phyloP scores from a whole-genome alignment of 2,888 invertebrate species.

The Halictus ligatus region DNA sequence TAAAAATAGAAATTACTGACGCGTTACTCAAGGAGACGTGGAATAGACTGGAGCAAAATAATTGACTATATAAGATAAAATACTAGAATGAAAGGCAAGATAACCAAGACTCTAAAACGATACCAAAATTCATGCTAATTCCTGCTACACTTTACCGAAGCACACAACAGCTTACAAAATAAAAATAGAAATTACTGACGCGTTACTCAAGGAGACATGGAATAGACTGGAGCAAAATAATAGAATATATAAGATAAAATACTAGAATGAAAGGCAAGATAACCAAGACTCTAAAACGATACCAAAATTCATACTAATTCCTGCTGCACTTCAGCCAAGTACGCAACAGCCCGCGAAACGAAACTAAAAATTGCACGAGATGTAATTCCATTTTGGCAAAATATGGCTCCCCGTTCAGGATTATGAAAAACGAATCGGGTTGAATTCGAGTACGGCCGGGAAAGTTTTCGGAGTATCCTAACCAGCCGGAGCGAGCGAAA shows the following conservation, averaged over 20 bases:
- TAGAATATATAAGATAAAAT: no score
- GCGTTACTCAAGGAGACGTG: not conserved
- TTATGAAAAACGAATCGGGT: not conserved
- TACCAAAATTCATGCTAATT: not conserved
- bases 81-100: no score
- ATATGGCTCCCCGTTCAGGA: not conserved
- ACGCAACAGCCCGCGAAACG: not conserved
- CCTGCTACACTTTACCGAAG: rapidly evolving
- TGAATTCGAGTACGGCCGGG: not conserved
- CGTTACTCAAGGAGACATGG: not conserved
- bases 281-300: not conserved
- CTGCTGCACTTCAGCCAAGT: rapidly evolving
- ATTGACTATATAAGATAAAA: no score
- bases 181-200: not conserved
- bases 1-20: not conserved
- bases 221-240: no score
- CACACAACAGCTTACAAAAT: not conserved
- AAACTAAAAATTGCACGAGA: not conserved
- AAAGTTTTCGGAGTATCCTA: not conserved
- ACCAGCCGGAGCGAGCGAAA: not conserved
- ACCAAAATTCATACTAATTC: not conserved
- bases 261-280: no score
- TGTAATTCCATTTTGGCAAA: not conserved
- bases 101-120: not conserved
- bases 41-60: no score